Conservation (phyloP, 2,113 vertebrate genomes). For the Pionites leucogaster region DNA sequence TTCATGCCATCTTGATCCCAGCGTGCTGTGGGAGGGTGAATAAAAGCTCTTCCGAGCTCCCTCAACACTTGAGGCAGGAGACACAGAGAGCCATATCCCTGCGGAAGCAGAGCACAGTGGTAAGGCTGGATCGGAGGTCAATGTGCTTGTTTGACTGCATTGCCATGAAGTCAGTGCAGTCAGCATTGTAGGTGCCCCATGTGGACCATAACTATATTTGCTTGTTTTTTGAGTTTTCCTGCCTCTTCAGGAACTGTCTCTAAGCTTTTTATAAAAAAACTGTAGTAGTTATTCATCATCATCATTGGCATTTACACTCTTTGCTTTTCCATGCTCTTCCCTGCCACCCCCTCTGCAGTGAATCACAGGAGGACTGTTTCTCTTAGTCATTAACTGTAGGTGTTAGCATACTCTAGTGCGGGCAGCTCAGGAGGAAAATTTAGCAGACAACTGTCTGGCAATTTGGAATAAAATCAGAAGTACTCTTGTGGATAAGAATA, state of each 20-base stretch:
- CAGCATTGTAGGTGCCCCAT: background rate
- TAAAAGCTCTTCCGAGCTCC: background rate
- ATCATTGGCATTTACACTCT: constrained; percentile 22
- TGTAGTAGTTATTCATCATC: background rate
- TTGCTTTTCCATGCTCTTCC: background rate
- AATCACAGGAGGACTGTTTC: constrained; percentile 15
- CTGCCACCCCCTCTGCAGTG: background rate
- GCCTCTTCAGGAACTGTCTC: background rate
- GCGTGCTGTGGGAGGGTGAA: background rate
- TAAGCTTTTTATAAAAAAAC: background rate
- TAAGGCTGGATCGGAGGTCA: background rate
- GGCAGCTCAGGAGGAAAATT: background rate
- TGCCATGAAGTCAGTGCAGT: background rate
- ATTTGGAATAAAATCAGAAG: background rate
- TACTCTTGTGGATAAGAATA: background rate
- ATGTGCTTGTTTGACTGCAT: background rate
- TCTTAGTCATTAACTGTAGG: constrained; percentile 57
- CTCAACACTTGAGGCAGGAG: background rate
- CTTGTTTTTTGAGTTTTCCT: background rate
- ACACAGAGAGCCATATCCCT: background rate
- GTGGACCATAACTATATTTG: background rate
- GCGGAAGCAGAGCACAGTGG: background rate
- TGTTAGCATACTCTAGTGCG: background rate
- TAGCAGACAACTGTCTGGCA: constrained; percentile 41
- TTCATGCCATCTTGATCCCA: background rate